Evolutionary conservation across 2,113 vertebrate species (phyloP).

Genomic region (Gobio gobio): DNA sequence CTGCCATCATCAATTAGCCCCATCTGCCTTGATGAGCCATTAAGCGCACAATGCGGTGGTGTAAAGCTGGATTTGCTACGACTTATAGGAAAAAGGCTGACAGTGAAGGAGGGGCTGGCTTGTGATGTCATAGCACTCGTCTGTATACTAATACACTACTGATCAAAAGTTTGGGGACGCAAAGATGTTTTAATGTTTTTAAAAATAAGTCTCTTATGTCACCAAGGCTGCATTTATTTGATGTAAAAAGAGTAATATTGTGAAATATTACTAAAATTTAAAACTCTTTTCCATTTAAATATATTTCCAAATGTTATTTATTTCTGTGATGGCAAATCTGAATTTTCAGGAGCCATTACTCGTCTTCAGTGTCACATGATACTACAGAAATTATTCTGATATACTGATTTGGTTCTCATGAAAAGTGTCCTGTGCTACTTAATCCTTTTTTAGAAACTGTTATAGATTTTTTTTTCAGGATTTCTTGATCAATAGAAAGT

Average conservation of each 20-base stretch:
- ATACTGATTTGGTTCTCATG: background rate
- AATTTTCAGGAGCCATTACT: background rate
- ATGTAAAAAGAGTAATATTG: background rate
- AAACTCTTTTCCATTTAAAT: background rate
- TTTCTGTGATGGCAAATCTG: background rate
- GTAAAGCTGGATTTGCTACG: slow-evolving; percentile 75
- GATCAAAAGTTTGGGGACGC: background rate
- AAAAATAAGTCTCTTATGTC: background rate
- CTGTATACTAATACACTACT: background rate
- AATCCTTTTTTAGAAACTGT: background rate
- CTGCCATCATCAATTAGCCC: slow-evolving; percentile 71
- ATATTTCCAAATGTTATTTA: background rate
- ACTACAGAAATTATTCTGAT: background rate
- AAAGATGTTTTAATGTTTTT: background rate
- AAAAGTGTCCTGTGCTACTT: background rate
- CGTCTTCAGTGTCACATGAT: background rate
- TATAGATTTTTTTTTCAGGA: background rate
- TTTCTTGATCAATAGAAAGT: background rate
- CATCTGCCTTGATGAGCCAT: slow-evolving; percentile 71
- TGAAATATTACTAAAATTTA: background rate
- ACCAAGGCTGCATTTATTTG: background rate
- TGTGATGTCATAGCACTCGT: slow-evolving; percentile 42
- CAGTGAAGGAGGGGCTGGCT: slow-evolving; percentile 23
- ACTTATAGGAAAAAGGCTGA: slow-evolving; percentile 61
- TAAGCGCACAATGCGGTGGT: slow-evolving; percentile 65